phyloP scores from a whole-genome alignment of 2,113 vertebrate genomes.

The Hipposideros armiger region DNA sequence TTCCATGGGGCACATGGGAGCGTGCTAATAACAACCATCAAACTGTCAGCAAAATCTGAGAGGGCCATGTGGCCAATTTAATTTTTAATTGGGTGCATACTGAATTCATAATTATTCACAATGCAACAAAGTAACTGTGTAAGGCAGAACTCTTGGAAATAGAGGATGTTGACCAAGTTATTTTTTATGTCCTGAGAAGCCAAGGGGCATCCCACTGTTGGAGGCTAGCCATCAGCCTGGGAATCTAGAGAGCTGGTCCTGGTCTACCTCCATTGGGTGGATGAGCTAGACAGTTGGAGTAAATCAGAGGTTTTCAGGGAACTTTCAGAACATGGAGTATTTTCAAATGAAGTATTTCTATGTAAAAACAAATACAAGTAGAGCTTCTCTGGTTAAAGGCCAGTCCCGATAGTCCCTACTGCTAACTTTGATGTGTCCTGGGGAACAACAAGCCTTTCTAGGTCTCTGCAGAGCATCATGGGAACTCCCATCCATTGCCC shows the following conservation, averaged over 20 bases:
- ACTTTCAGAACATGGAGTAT: neutral
- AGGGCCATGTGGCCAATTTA: conserved; percentile 5
- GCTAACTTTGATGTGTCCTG: neutral
- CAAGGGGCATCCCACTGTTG: neutral
- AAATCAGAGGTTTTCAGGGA: neutral
- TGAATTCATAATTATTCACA: conserved; percentile 71
- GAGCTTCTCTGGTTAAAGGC: neutral
- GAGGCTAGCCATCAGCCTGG: neutral
- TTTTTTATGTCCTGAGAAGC: neutral
- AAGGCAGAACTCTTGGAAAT: conserved; percentile 41
- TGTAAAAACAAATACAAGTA: conserved; percentile 34
- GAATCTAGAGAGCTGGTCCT: neutral
- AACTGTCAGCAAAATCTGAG: conserved; percentile 41
- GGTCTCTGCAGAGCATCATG: neutral
- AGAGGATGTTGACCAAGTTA: neutral
- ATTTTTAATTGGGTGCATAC: conserved; percentile 69
- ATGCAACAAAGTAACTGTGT: conserved; percentile 24
- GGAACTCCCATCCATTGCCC: neutral
- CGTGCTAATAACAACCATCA: conserved; percentile 36
- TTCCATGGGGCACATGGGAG: neutral
- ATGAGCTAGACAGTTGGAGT: neutral
- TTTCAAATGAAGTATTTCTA: conserved; percentile 1
- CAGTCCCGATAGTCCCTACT: neutral
- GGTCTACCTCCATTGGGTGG: neutral
- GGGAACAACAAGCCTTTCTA: neutral